Conservation (phyloP, 2,888 invertebrate species). For the Acheta domesticus region DNA sequence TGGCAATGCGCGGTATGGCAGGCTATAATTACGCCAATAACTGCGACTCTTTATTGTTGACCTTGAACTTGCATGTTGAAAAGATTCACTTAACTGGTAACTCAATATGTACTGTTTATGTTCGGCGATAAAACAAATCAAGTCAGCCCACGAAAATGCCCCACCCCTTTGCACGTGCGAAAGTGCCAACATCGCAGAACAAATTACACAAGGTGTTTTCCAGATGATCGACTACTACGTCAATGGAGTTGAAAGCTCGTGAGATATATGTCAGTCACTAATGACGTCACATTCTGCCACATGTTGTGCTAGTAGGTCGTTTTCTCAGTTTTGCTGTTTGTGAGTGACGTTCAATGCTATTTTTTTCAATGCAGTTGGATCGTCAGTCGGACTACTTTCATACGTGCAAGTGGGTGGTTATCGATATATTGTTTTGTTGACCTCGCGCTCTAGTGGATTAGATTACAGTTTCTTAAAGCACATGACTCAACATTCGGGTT, state of each 20-base stretch:
- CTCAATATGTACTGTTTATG: background rate
- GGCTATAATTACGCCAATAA: no score
- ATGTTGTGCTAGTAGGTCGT: background rate
- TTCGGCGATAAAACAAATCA: background rate
- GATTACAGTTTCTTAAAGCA: background rate
- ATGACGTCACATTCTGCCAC: background rate
- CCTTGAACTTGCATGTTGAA: background rate
- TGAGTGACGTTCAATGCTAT: background rate
- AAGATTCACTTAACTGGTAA: background rate
- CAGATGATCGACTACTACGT: background rate
- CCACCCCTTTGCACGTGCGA: background rate
- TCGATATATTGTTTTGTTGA: constrained; percentile 1
- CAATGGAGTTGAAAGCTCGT: background rate
- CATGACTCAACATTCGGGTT: background rate
- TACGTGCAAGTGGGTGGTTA: background rate
- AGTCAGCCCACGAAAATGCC: background rate
- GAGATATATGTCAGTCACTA: background rate
- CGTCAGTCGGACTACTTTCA: constrained; percentile 9
- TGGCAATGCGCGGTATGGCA: no score
- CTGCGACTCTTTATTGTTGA: background rate
- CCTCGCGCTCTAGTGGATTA: background rate
- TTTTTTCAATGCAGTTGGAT: background rate
- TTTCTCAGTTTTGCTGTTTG: background rate
- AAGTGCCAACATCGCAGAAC: constrained; percentile 1
- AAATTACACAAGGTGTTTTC: background rate